Evolutionary conservation across 92 coral and sea anemone species (phyloP), one percentile per base, ranked within the genome.

Genomic region (Montipora capitata): DNA sequence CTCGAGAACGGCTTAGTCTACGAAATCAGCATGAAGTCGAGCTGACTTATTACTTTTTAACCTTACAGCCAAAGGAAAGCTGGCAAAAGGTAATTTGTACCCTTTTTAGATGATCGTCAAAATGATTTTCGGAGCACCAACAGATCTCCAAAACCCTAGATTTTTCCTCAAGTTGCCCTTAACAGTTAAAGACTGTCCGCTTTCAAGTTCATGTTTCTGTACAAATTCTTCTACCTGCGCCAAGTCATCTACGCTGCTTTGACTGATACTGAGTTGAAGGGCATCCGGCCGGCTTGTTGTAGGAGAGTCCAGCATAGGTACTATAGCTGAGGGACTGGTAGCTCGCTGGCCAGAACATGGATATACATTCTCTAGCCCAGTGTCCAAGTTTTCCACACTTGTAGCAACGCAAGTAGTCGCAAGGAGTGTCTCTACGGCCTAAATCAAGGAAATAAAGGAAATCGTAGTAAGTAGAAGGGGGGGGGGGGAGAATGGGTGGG

Each of bases 61-160:
- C 72, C 2, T 43, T 41, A 68, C 80, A 17, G 89, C n/a, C 48
- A 48, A 35, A 4, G 96, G 94, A n/a, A 59, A 44, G 27, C 76
- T 67, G 41, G 15, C 68, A 54, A 94, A 94, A 3, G 88, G 92
- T 58, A 91, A 59, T 63, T 38, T 67, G 78, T 90, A 90, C 45
- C 94, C 94, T 61, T 90, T 70, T 59, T 80, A 56, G 42, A 93
- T 87, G 41, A 79, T 78, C 4, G 91, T 71, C 51, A 94, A 72
- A 54, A 91, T 91, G 63, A 81, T 82, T 40, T 86, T 15, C 9
- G 93, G 78, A 8, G 94, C 89, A 27, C 89, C 94, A 7, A 82
- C 68, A 81, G 87, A 74, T 87, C 74, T 83, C 92, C 85, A 81
- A 45, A 87, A 87, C 11, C 20, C 77, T 72, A 91, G 40, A 56